Percentiles rank a stretch among this genome's conserved stretches.
These are phyloP conservation scores for Rhingia campestris DNA, from an alignment of 2,888 invertebrate species.

Conservation along the genomic window DNA sequence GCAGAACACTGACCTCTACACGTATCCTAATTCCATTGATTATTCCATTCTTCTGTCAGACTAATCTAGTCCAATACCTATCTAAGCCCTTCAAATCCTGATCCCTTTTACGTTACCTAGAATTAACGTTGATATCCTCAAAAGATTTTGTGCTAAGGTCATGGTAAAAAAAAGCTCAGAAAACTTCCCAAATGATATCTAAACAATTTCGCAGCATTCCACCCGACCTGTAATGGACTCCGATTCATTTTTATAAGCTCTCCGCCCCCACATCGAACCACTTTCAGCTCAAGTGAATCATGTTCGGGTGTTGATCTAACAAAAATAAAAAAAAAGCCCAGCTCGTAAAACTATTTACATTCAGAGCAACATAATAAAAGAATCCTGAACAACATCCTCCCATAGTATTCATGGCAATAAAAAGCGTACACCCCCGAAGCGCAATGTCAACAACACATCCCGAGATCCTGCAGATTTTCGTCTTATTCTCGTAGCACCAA, in stretches of 20 bases:
- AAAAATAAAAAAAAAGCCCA: conserved; percentile 17
- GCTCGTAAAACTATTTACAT: conserved; percentile 61
- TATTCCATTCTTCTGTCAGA: no score
- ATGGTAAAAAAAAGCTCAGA: no score
- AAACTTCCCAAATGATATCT: no score
- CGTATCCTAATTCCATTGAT: no score
- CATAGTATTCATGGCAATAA: conserved; percentile 58
- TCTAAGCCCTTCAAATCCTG: no score
- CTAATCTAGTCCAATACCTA: no score
- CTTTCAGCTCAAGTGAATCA: conserved; percentile 15
- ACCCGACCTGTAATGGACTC: background rate
- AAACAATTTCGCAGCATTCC: background rate
- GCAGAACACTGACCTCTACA: no score
- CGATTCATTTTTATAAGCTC: conserved; percentile 36
- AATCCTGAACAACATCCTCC: conserved; percentile 44
- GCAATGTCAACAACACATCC: conserved; percentile 65
- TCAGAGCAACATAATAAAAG: conserved; percentile 36
- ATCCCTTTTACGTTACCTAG: no score
- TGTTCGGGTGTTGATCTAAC: conserved; percentile 28
- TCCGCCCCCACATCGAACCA: conserved; percentile 15
- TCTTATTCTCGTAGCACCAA: conserved; percentile 45
- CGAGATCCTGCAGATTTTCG: conserved; percentile 51
- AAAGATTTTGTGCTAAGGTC: no score
- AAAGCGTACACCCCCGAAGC: conserved; percentile 52
- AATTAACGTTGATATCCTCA: no score